Evolutionary conservation across 2,797 vertebrate species (phyloP).

Genomic region (Tokudaia muenninki): DNA sequence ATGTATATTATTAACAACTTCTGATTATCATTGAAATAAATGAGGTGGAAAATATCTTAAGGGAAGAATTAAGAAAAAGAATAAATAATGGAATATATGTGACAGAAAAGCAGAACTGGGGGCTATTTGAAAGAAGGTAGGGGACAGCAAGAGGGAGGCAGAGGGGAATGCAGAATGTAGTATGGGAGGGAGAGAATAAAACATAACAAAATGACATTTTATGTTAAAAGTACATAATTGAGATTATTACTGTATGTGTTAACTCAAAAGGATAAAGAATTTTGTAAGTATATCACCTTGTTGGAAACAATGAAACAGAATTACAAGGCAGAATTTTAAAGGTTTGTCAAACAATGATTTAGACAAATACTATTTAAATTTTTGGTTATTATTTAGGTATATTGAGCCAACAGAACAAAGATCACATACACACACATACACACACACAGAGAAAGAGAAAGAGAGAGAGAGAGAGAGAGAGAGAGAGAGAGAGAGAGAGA

Average conservation of each 20-base stretch:
- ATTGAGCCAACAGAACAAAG: neutral
- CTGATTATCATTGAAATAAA: slow-evolving; percentile 34
- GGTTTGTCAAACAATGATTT: slow-evolving; percentile 49
- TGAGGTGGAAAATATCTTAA: neutral
- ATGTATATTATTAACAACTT: neutral
- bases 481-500: neutral
- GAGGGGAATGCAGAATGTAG: neutral
- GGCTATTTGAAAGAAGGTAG: neutral
- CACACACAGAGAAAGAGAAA: neutral
- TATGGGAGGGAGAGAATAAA: neutral
- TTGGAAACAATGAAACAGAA: neutral
- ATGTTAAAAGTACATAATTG: neutral
- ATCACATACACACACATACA: neutral
- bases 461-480: neutral
- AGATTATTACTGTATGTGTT: neutral
- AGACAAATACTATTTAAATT: neutral
- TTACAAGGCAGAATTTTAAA: neutral
- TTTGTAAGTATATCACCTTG: neutral
- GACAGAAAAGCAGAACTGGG: neutral
- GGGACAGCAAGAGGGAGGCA: neutral
- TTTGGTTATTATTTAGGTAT: neutral
- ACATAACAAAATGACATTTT: neutral
- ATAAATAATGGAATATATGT: neutral
- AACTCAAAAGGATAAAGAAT: neutral
- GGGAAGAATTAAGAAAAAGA: neutral